Base-by-base conservation (phyloP, 2,797 vertebrate genomes). In the Pelodytes ibericus region DNA sequence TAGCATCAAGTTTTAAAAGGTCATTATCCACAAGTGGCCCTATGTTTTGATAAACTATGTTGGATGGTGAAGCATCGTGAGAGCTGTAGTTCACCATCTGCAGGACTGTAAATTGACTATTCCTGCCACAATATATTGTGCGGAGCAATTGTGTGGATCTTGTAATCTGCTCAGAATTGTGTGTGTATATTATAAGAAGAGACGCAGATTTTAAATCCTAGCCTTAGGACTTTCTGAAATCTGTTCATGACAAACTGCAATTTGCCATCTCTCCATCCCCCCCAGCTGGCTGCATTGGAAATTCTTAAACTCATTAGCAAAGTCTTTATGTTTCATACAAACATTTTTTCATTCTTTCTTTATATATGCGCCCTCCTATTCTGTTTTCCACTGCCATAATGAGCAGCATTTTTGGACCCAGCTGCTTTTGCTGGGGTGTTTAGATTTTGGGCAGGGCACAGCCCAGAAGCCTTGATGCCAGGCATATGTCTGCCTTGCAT, bases 401-500 rank as follows among this genome's bases (percentile, higher is more conserved):
- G 62, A 72, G 51, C 3, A 65, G 51, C 6, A 53, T 71, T 67
- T n/a, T 72, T 71, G 68, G 75, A 58, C 61, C 39, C 60, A 77
- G 61, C 68, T 77, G 75, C 53, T 72, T 18, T 30, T 62, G 18
- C 58, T 22, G 27, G 65, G 68, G 49, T 71, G 60, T 71, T 66
- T 71, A 77, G 60, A 59, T 44, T 66, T 65, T 47, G 53, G 61
- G 62, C 51, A 66, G 75, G 75, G 75, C 69, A 72, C 16, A 49
- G 68, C 69, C 75, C 20, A 60, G 62, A 24, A 47, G 27, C 68
- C 53, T 49, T 22, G 5, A 66, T 77, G 69, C 69, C 75, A 77
- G 75, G 49, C 74, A 47, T 67, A n/a, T n/a, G 75, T 72, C 75
- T 77, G 75, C 44, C 16, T 72, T 72, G 53, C 75, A 77, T 77